A percentile compares a stretch with the other conserved stretches of the same genome.
Conservation (phyloP, 2,113 vertebrate genomes). For the Typhlomys cinereus region DNA sequence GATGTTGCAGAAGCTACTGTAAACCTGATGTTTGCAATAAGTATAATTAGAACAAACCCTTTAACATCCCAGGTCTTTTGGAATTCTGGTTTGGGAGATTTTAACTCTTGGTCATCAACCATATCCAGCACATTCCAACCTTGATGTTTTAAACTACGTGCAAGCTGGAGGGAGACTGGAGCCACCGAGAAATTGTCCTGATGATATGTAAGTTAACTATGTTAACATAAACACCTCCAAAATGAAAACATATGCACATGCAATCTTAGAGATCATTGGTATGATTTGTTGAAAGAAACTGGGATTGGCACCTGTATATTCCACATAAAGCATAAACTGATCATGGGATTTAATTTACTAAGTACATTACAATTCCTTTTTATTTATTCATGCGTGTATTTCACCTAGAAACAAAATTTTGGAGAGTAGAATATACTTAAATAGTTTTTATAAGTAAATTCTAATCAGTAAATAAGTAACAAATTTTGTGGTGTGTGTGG, state of each 20-base stretch:
- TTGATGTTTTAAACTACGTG: slow-evolving; percentile 86
- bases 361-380: background rate
- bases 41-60: slow-evolving; percentile 51
- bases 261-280: background rate
- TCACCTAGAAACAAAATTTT: slow-evolving; percentile 49
- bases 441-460: slow-evolving; percentile 26
- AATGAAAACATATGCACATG: background rate
- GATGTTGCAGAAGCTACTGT: slow-evolving; percentile 36
- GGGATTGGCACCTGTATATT: background rate
- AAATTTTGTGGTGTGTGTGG: background rate
- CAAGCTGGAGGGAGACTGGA: slow-evolving; percentile 83
- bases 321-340: slow-evolving; percentile 28
- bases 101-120: slow-evolving; percentile 87
- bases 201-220: slow-evolving; percentile 84
- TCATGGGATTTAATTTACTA: slow-evolving; percentile 9
- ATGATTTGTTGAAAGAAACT: slow-evolving; percentile 22
- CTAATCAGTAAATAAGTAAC: slow-evolving; percentile 2
- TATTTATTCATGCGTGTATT: background rate
- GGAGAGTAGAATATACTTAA: slow-evolving; percentile 26
- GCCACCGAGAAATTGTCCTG: slow-evolving; percentile 84
- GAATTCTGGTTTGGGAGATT: slow-evolving; percentile 88
- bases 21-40: slow-evolving; percentile 14
- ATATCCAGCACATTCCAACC: slow-evolving; percentile 87
- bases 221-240: background rate
- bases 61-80: slow-evolving; percentile 85